Evolutionary conservation across 2,888 invertebrate species (phyloP).

Genomic region (Candidula unifasciata): DNA sequence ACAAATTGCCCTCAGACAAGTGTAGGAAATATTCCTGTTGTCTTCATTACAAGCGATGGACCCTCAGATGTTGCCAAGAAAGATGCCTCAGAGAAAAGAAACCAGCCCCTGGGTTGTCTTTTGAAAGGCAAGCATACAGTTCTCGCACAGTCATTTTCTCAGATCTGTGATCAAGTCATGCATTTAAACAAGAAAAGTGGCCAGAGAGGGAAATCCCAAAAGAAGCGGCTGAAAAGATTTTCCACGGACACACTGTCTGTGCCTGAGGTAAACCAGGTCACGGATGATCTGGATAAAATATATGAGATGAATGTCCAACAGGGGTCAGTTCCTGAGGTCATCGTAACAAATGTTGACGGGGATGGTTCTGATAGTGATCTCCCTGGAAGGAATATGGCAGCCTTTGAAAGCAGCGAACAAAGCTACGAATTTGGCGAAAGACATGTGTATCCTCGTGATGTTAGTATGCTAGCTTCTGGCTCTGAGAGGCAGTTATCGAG

Average conservation of each 20-base stretch:
- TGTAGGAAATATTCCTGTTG: background rate
- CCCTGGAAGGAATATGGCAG: background rate
- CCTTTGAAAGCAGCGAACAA: background rate
- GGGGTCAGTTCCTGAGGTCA: slow-evolving; percentile 38
- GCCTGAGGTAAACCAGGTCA: background rate
- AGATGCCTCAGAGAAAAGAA: background rate
- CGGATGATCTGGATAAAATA: background rate
- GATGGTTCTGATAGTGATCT: background rate
- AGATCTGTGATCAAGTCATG: background rate
- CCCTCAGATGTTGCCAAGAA: background rate
- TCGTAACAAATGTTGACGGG: slow-evolving; percentile 28
- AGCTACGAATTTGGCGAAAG: background rate
- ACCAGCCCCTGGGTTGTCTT: background rate
- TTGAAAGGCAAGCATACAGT: background rate
- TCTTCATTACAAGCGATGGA: background rate
- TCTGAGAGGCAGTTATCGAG: slow-evolving; percentile 21
- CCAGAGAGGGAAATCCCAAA: background rate
- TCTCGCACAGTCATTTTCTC: background rate
- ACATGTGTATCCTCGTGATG: background rate
- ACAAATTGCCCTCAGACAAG: background rate
- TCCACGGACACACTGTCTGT: background rate
- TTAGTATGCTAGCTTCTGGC: slow-evolving; percentile 2
- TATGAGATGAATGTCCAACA: background rate
- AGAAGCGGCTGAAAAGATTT: background rate
- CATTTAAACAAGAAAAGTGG: background rate